Percentiles rank a stretch among this genome's conserved stretches.
Conservation (phyloP, 2,888 invertebrate genomes). For the Caenorhabditis wallacei region DNA sequence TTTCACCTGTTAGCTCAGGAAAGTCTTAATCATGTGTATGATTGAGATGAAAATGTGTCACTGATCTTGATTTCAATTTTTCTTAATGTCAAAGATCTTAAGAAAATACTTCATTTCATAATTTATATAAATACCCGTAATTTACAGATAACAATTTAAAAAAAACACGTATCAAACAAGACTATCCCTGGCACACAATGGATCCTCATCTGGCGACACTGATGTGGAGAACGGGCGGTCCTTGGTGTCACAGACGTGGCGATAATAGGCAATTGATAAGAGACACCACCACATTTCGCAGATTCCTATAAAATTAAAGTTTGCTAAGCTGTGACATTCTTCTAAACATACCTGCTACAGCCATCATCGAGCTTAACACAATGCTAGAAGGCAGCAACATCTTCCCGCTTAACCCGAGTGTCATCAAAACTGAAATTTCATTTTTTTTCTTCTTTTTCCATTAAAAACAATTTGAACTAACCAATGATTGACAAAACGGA, state of each 20-base stretch:
- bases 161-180: slow-evolving; percentile 9
- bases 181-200: slow-evolving; percentile 45
- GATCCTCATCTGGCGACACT: slow-evolving; percentile 45
- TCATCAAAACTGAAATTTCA: slow-evolving; percentile 67
- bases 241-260: slow-evolving; percentile 36
- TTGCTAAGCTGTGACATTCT: not conserved
- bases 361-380: slow-evolving; percentile 70
- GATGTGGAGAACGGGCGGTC: slow-evolving; percentile 52
- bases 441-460: not conserved
- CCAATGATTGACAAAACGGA: slow-evolving; percentile 62
- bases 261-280: slow-evolving; percentile 66
- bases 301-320: slow-evolving; percentile 44
- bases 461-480: slow-evolving; percentile 11
- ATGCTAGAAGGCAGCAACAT: slow-evolving; percentile 72
- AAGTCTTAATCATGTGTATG: too few species aligned
- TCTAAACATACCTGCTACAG: slow-evolving; percentile 63
- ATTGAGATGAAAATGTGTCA: too few species aligned
- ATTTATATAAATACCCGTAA: too few species aligned
- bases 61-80: too few species aligned
- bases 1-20: too few species aligned
- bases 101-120: too few species aligned
- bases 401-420: slow-evolving; percentile 60
- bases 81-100: too few species aligned
- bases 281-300: slow-evolving; percentile 74
- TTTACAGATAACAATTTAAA: not conserved